Evolutionary conservation across 2,113 vertebrate species (phyloP).

Genomic region (Tautogolabrus adspersus): DNA sequence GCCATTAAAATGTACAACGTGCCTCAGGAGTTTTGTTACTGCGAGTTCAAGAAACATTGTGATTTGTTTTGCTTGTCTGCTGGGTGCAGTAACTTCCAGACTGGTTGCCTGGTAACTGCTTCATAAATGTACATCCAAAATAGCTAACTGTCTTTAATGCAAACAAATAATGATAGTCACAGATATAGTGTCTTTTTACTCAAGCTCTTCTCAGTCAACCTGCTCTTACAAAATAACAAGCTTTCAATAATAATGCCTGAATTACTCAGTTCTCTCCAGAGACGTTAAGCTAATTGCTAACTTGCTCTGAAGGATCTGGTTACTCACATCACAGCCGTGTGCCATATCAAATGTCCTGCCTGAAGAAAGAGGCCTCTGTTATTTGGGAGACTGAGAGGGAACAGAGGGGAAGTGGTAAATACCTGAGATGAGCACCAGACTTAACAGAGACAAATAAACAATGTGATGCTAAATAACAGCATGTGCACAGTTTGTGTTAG

Average conservation of each 20-base stretch:
- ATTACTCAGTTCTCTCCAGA: constrained; percentile 14
- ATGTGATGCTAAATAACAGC: constrained; percentile 48
- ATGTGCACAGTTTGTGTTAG: constrained; percentile 4
- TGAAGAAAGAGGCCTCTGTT: constrained; percentile 56
- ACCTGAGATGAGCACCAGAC: constrained; percentile 14
- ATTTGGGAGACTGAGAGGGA: background rate
- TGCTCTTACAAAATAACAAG: background rate
- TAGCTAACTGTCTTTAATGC: background rate
- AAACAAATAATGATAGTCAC: background rate
- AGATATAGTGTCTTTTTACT: constrained; percentile 16
- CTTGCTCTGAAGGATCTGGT: constrained; percentile 48
- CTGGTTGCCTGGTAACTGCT: constrained; percentile 51
- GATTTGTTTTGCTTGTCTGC: background rate
- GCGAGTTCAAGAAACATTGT: background rate
- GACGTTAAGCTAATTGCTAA: constrained; percentile 44
- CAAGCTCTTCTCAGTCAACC: background rate
- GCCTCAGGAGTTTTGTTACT: background rate
- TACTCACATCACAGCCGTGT: constrained; percentile 27
- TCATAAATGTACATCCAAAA: background rate
- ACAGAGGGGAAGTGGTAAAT: constrained; percentile 49
- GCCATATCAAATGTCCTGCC: constrained; percentile 23
- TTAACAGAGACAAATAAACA: constrained; percentile 62
- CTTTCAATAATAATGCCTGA: background rate
- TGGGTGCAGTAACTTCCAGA: background rate
- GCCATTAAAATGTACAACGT: background rate